Evolutionary conservation across 1,140 invertebrate species (phyloP).

Genomic region (Sesamia nonagrioides): DNA sequence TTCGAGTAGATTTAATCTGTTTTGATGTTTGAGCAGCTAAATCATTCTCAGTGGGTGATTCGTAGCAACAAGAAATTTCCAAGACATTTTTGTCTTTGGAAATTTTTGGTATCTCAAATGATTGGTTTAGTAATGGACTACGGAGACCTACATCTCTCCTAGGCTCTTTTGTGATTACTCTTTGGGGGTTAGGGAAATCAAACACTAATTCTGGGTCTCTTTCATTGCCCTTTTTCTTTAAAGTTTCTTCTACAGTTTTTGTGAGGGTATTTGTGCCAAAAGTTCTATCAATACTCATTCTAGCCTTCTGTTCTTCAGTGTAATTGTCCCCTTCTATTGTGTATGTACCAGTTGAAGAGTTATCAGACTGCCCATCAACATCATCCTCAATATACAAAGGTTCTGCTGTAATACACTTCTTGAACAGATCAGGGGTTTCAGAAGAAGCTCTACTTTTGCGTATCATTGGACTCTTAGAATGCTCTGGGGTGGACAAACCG

Average conservation of each 20-base stretch:
- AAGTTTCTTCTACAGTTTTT: conserved; percentile 72
- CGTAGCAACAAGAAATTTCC: conserved; percentile 89
- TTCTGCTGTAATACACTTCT: conserved; percentile 76
- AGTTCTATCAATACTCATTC: conserved; percentile 94
- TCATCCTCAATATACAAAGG: conserved; percentile 81
- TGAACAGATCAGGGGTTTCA: conserved; percentile 81
- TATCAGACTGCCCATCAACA: conserved; percentile 77
- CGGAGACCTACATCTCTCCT: conserved; percentile 70
- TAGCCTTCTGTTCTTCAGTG: conserved; percentile 94
- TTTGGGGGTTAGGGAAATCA: conserved; percentile 67
- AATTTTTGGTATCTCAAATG: conserved; percentile 74
- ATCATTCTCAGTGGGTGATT: conserved; percentile 84
- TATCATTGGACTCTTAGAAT: conserved; percentile 72
- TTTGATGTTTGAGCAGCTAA: conserved; percentile 82
- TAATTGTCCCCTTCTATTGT: conserved; percentile 95
- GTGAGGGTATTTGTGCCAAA: conserved; percentile 85
- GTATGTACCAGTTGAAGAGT: conserved; percentile 94
- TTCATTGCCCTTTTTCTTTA: conserved; percentile 66
- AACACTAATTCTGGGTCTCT: conserved; percentile 79
- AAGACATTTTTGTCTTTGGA: conserved; percentile 88
- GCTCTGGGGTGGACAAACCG: conserved; percentile 79
- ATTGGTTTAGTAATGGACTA: conserved; percentile 66
- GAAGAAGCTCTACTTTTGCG: conserved; percentile 73
- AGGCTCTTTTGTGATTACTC: conserved; percentile 78
- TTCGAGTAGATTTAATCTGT: conserved; percentile 85